Base-by-base conservation (phyloP, 2,113 vertebrate genomes). In the Ardeotis arabs region DNA sequence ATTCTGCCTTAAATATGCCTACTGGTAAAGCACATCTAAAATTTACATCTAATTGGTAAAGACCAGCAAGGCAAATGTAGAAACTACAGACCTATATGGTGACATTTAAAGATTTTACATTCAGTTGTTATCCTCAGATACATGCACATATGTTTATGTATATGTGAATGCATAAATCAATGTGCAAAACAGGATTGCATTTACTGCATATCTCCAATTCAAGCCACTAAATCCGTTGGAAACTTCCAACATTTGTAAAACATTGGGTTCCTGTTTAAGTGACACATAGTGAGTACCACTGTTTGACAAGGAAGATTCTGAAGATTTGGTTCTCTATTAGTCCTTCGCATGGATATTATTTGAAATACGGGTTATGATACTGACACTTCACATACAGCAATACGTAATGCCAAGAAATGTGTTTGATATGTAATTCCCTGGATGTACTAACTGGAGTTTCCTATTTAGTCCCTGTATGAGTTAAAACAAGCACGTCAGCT, bases 231-330 rank as follows among this genome's bases (percentile, higher is more conserved):
- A 31, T 15, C 78, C 79, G 49, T 1, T 45, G 68, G 33, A 35
- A 75, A 35, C 78, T 81, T 67, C 67, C 75, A 78, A 76, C 59
- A 33, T n/a, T 41, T 52, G 33, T 47, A 44, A 58, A 64, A 73
- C 63, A 35, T 0, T 12, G 39, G 21, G 67, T 18, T 76, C 35
- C 69, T 56, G 28, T 39, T 80, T 60, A 80, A 82, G 62, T 49
- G 81, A 91, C 70, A 56, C 39, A 20, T 84, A 47, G 87, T n/a
- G 90, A 96, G 86, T 82, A 96, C 86, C 96, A 91, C 86, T 69
- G 92, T 91, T 69, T 58, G 77, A 93, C 86, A 87, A 63, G 39
- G 56, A 72, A 72, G 58, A 79, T 91, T 17, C 22, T 28, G 14
- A 50, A 89, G 37, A 28, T 92, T n/a, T 69, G 39, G 22, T 39